Evolutionary conservation across 2,797 vertebrate genomes (phyloP), one percentile per base, ranked within the genome.

Genomic region (Fistularia tabacaria): DNA sequence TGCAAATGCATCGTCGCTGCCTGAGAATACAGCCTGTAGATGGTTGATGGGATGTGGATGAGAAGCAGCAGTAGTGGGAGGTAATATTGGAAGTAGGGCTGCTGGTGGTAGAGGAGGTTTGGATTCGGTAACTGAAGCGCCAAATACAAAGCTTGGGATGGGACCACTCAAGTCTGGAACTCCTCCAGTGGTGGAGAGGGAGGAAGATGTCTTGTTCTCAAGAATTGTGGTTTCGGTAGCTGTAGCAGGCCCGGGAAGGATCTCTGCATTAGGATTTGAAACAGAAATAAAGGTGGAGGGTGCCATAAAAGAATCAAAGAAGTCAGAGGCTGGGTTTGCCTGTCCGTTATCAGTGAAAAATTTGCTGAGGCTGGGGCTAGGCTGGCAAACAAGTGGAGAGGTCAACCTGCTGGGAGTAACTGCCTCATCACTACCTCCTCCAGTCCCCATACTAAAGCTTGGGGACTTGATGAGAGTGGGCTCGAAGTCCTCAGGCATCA

Each of bases 381-480:
- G 97, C 39, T 99, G 97, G 69, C 97, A 97, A 6, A 92, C 89
- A 1, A 94, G 93, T 1, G 88, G 82, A 0, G 91, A 88, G 0
- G 87, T 82, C 46, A 86, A 79, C 62, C 92, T 93, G 73, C 81
- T 81, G 1, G 93, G 89, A 0, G 92, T 91, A 69, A 91, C 92
- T 1, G 87, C 85, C 44, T 73, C 84, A 14, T 77, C 59, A 1
- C 8, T 52, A 9, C 42, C 79, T 1, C 71, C 81, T 4, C 73
- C 62, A 13, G 69, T 83, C 10, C 90, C 73, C 15, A 89, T 90
- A 11, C 92, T 92, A 54, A 97, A 97, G 76, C 96, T 99, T 0
- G 96, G 95, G 0, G 96, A 99, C 67, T 98, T 99, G 36, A 99
- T 93, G 84, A 99, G 91, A 36, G 95, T 96, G n/a, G 95, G 91